These are phyloP conservation scores for Drosophila basisetae DNA, from an alignment of 2,888 invertebrate species.

Conservation along the genomic window DNA sequence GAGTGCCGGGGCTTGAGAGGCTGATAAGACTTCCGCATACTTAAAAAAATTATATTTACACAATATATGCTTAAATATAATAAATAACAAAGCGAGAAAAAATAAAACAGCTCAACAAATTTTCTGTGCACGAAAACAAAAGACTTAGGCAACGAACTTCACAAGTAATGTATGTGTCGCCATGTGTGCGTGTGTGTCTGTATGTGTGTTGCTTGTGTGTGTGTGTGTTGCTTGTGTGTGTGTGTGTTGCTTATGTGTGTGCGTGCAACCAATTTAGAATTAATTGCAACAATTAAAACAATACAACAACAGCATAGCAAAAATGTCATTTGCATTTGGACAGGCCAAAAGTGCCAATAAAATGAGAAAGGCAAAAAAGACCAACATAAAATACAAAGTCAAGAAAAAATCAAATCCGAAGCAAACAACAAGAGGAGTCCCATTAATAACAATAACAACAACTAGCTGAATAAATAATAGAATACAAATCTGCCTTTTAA, in stretches of 20 bases:
- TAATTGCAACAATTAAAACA: slow-evolving; percentile 67
- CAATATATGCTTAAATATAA: slow-evolving; percentile 56
- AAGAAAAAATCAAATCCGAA: slow-evolving; percentile 43
- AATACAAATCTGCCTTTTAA: slow-evolving; percentile 56
- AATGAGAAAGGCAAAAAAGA: slow-evolving; percentile 70
- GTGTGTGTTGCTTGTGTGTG: background rate
- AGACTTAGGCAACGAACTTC: slow-evolving; percentile 75
- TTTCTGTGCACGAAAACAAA: slow-evolving; percentile 53
- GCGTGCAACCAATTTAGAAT: slow-evolving; percentile 60
- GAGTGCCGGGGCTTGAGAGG: slow-evolving; percentile 24
- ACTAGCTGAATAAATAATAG: slow-evolving; percentile 70
- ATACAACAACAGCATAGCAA: slow-evolving; percentile 17
- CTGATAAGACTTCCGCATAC: slow-evolving; percentile 80
- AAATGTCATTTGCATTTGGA: slow-evolving; percentile 48
- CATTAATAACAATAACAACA: slow-evolving; percentile 64
- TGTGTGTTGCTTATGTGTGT: slow-evolving; percentile 13
- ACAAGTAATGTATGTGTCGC: slow-evolving; percentile 12
- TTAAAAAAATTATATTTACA: slow-evolving; percentile 67
- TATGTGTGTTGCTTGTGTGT: background rate
- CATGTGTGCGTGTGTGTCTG: slow-evolving; percentile 1
- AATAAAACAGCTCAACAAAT: slow-evolving; percentile 10
- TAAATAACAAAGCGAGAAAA: slow-evolving; percentile 41
- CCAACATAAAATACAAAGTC: slow-evolving; percentile 42
- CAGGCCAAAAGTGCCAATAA: slow-evolving; percentile 42
- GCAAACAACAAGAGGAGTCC: slow-evolving; percentile 37